Percentiles rank a stretch among this genome's conserved stretches.
phyloP scores from a whole-genome alignment of 2,113 vertebrate genomes.

The Eretmochelys imbricata region DNA sequence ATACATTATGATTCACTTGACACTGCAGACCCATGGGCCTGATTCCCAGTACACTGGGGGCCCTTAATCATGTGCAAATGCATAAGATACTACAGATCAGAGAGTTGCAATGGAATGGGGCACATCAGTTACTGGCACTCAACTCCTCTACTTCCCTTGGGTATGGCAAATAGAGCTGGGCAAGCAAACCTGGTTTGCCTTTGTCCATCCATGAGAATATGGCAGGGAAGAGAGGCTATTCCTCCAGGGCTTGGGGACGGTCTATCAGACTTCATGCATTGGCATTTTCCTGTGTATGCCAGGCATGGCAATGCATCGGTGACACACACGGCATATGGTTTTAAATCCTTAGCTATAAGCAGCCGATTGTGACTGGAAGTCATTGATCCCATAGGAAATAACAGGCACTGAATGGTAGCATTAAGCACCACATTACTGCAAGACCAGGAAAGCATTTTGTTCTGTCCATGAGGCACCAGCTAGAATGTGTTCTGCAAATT shows the following conservation, averaged over 20 bases:
- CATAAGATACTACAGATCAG: slow-evolving; percentile 58
- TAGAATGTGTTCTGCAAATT: background rate
- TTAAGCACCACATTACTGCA: accelerated
- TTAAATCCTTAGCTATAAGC: accelerated
- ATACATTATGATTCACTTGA: slow-evolving; percentile 77
- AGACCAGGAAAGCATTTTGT: background rate
- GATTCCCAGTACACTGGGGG: slow-evolving; percentile 69
- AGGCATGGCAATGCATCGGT: background rate
- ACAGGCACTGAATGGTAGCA: background rate
- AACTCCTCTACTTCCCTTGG: background rate
- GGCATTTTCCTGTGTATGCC: slow-evolving; percentile 1
- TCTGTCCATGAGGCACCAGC: background rate
- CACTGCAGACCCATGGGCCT: slow-evolving; percentile 66
- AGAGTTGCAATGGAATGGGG: slow-evolving; percentile 62
- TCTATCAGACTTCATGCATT: slow-evolving; percentile 5
- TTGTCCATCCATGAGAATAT: background rate
- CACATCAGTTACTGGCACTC: background rate
- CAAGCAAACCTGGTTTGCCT: background rate
- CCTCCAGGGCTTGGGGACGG: background rate
- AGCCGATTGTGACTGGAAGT: accelerated
- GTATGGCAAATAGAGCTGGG: accelerated
- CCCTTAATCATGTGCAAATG: slow-evolving; percentile 66
- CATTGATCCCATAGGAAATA: background rate
- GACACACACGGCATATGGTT: accelerated
- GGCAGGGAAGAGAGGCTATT: background rate